Evolutionary conservation across 2,113 vertebrate species (phyloP).

Genomic region (Motacilla tschutschensis): DNA sequence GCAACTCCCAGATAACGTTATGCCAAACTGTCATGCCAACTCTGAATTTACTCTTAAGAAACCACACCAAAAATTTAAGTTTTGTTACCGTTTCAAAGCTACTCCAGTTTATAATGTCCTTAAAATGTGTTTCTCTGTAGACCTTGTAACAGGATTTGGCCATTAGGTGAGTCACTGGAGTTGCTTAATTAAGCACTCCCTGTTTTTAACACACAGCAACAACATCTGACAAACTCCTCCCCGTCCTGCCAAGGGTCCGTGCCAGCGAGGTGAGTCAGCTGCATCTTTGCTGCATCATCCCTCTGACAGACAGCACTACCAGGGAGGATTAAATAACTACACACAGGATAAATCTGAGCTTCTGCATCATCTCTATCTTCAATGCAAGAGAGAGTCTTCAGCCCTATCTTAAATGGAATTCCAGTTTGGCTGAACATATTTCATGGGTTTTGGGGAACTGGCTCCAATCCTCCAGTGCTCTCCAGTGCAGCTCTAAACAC

Average conservation of each 20-base stretch:
- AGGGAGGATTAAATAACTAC: neutral
- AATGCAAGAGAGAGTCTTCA: neutral
- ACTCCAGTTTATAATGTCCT: neutral
- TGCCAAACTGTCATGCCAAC: neutral
- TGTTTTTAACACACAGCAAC: neutral
- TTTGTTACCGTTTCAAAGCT: neutral
- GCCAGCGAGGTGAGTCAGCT: constrained; percentile 36
- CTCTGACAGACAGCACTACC: neutral
- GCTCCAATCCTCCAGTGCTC: neutral
- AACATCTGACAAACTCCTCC: neutral
- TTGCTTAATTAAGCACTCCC: neutral
- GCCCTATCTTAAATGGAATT: neutral
- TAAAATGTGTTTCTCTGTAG: neutral
- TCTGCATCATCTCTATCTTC: neutral
- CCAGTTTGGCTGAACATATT: neutral
- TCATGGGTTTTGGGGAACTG: neutral
- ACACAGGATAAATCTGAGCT: neutral
- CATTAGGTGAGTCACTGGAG: neutral
- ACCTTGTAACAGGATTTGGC: neutral
- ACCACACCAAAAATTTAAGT: neutral
- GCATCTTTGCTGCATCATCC: constrained; percentile 4
- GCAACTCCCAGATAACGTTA: neutral
- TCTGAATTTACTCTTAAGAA: neutral
- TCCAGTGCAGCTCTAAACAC: neutral
- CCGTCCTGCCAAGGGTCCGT: neutral